phyloP scores from a whole-genome alignment of 2,113 vertebrate genomes.

The Neotoma lepida region DNA sequence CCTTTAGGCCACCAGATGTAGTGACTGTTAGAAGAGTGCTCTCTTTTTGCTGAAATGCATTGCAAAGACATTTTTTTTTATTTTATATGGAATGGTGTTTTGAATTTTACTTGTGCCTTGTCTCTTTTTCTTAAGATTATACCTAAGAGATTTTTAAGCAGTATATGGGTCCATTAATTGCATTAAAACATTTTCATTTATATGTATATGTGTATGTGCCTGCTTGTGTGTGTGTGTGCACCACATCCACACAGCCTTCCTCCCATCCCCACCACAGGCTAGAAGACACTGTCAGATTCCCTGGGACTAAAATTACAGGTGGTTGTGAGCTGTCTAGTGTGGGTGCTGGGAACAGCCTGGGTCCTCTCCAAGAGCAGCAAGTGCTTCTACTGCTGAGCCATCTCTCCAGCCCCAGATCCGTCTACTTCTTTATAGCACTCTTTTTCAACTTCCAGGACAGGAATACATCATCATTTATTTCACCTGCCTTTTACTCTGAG shows the following conservation, averaged over 20 bases:
- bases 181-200: not conserved
- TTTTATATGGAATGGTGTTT: constrained; percentile 39
- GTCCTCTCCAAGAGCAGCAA: not conserved
- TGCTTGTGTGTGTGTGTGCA: not conserved
- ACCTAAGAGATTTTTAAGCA: constrained; percentile 19
- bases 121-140: constrained; percentile 37
- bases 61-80: not conserved
- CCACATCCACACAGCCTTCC: not conserved
- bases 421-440: constrained; percentile 42
- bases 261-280: not conserved
- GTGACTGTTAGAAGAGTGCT: not conserved
- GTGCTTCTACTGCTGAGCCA: not conserved
- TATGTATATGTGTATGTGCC: not conserved
- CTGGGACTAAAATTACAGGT: not conserved
- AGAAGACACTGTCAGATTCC: not conserved
- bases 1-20: not conserved
- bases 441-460: not conserved
- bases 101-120: constrained; percentile 45
- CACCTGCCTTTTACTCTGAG: not conserved
- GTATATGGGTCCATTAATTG: constrained; percentile 13
- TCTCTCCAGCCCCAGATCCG: not conserved
- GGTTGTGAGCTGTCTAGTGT: not conserved
- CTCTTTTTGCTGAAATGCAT: not conserved
- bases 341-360: not conserved
- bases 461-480: constrained; percentile 39